Conservation (phyloP, 2,888 invertebrate genomes). For the Ashinkailepas kermadecensis region DNA sequence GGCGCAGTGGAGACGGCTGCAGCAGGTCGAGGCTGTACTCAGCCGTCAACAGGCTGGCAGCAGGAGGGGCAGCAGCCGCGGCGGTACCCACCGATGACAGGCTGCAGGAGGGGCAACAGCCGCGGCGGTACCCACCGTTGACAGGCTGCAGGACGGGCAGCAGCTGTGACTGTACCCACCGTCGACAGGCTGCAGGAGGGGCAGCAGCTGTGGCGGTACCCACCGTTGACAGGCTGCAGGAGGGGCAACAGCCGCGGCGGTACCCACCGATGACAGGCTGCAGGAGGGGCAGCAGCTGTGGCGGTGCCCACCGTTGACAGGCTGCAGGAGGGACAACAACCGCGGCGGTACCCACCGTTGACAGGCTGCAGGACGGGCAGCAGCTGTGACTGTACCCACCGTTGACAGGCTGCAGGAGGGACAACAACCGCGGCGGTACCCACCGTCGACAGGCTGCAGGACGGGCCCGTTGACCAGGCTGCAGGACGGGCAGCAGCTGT, state of each 20-base stretch:
- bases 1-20: neutral
- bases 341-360: neutral
- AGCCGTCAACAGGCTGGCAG: neutral
- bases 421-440: too few species aligned
- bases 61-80: neutral
- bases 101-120: too few species aligned
- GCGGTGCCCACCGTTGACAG: too few species aligned
- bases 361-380: constrained; percentile 49
- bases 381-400: too few species aligned
- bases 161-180: neutral
- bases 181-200: too few species aligned
- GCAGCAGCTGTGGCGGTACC: too few species aligned
- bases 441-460: neutral
- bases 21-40: too few species aligned
- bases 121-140: neutral
- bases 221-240: constrained; percentile 37
- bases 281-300: constrained; percentile 57
- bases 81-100: neutral
- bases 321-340: constrained; percentile 15
- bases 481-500: neutral
- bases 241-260: too few species aligned
- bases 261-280: constrained; percentile 36
- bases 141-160: too few species aligned
- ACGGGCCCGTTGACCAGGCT: neutral
- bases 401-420: neutral